Percentiles rank a stretch among this genome's conserved stretches.
Conservation (phyloP, 2,113 vertebrate genomes). For the Cryptoleucopteryx plumbea region DNA sequence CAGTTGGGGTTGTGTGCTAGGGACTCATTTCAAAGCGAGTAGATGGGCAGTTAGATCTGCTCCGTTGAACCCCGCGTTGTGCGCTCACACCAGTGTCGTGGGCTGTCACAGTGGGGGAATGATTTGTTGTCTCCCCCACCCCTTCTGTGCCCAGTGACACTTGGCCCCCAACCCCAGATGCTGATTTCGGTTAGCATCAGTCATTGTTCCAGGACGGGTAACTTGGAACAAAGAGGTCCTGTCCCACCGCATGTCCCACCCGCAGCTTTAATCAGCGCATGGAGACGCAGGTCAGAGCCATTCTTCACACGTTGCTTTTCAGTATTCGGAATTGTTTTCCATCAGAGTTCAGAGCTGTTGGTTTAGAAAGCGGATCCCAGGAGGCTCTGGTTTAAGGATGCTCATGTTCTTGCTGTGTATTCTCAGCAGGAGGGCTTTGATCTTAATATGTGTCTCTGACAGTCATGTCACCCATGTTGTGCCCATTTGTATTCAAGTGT, state of each 20-base stretch:
- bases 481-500: constrained; percentile 3
- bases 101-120: background rate
- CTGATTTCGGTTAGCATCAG: background rate
- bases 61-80: accelerated
- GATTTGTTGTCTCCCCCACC: background rate
- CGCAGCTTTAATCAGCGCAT: background rate
- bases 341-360: background rate
- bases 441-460: background rate
- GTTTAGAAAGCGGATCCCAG: constrained; percentile 24
- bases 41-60: background rate
- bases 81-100: background rate
- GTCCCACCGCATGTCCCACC: background rate
- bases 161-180: background rate
- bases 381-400: constrained; percentile 19
- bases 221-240: background rate
- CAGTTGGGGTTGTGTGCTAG: background rate
- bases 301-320: background rate
- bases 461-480: constrained; percentile 9
- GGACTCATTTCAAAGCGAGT: background rate
- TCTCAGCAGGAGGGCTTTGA: constrained; percentile 39
- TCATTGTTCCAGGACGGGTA: background rate
- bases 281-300: background rate
- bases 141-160: background rate
- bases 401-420: constrained; percentile 35
- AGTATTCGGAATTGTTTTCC: background rate